Percentiles rank a stretch among this genome's conserved stretches.
phyloP scores from a whole-genome alignment of 2,797 vertebrate genomes.

The Paramormyrops hopkinsi region DNA sequence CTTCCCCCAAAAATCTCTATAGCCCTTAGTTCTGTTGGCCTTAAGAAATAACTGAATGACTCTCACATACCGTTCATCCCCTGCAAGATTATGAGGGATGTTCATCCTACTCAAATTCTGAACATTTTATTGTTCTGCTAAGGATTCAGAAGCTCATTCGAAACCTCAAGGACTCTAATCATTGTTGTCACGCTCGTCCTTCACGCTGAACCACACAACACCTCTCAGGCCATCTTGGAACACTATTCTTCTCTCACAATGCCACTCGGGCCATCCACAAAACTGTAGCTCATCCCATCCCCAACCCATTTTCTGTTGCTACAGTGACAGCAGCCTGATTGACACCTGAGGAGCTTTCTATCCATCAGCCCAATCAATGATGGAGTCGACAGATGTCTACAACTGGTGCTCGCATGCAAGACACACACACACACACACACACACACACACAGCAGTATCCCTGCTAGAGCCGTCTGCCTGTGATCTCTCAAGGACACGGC shows the following conservation, averaged over 20 bases:
- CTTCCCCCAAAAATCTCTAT: background rate
- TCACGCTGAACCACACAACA: background rate
- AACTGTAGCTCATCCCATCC: background rate
- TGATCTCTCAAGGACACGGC: conserved; percentile 23
- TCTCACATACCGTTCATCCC: background rate
- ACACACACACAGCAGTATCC: background rate
- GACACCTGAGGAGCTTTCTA: conserved; percentile 7
- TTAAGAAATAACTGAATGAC: background rate
- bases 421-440: background rate
- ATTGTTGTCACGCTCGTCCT: background rate
- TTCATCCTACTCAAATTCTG: conserved; percentile 1
- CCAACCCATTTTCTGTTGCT: background rate
- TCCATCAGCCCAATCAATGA: conserved; percentile 6
- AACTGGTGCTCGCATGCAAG: background rate
- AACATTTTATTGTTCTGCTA: background rate
- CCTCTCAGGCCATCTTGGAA: background rate
- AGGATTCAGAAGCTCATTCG: background rate
- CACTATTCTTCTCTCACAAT: background rate
- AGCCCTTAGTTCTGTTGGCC: background rate
- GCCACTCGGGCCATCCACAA: background rate
- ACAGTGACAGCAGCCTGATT: conserved; percentile 1
- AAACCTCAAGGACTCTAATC: background rate
- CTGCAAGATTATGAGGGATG: background rate
- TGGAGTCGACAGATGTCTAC: background rate
- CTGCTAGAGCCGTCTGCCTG: background rate